phyloP scores from a whole-genome alignment of 2,888 invertebrate species.

The Cataglyphis cursor region DNA sequence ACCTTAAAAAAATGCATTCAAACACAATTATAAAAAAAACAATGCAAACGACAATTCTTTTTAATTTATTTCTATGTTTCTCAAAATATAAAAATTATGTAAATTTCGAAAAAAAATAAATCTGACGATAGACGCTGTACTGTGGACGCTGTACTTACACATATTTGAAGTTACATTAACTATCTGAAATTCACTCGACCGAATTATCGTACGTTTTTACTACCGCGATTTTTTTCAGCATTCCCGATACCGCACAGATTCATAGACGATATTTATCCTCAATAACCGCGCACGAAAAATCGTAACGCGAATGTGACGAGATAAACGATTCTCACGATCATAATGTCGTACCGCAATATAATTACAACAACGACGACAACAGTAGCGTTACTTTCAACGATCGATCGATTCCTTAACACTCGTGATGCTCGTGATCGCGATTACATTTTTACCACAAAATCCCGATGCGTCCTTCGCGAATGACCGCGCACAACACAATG shows the following conservation, averaged over 20 bases:
- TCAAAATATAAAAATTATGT: background rate
- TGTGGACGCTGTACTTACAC: background rate
- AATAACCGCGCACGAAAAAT: too few species aligned
- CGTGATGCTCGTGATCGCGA: too few species aligned
- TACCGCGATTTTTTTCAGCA: background rate
- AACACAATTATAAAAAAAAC: too few species aligned
- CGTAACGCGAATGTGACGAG: too few species aligned
- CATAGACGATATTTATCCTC: too few species aligned
- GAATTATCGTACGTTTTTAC: background rate
- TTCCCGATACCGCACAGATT: background rate
- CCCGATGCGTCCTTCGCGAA: too few species aligned
- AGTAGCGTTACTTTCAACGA: background rate
- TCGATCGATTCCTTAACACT: too few species aligned
- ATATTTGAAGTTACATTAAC: background rate
- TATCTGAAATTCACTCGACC: background rate
- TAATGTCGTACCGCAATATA: background rate
- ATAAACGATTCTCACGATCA: background rate
- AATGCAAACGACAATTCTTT: background rate
- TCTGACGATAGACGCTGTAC: background rate
- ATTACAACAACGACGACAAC: background rate
- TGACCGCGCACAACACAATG: too few species aligned
- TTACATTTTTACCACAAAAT: too few species aligned
- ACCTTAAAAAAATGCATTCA: too few species aligned
- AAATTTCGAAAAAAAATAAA: background rate
- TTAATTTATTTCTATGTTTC: background rate